A percentile compares a stretch with the other conserved stretches of the same genome.
Conservation (phyloP, 1,140 invertebrate genomes). For the Drosophila trapezifrons region DNA sequence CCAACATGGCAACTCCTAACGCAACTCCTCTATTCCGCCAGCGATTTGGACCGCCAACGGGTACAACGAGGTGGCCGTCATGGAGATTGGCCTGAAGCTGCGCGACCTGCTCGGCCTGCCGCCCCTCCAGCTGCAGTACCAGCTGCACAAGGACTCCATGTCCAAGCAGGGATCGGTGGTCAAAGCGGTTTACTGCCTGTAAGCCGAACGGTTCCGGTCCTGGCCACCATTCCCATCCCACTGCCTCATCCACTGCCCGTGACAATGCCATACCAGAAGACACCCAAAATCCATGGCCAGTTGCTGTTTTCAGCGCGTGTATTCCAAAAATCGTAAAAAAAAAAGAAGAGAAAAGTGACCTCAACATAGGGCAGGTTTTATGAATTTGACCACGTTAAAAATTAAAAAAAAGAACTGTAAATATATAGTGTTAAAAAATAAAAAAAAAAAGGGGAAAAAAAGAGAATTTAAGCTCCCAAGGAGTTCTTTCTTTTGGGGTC, state of each 20-base stretch:
- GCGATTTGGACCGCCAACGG: slow-evolving; percentile 96
- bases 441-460: not conserved
- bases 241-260: not conserved
- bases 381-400: slow-evolving; percentile 37
- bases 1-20: not conserved
- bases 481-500: slow-evolving; percentile 9
- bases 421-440: slow-evolving; percentile 6
- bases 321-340: slow-evolving; percentile 72
- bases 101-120: slow-evolving; percentile 90
- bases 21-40: slow-evolving; percentile 53
- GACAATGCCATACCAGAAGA: slow-evolving; percentile 3
- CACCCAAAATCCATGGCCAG: slow-evolving; percentile 5
- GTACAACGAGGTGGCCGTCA: slow-evolving; percentile 89
- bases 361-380: slow-evolving; percentile 21
- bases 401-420: slow-evolving; percentile 25
- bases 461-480: slow-evolving; percentile 6
- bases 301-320: slow-evolving; percentile 49
- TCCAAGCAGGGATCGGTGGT: slow-evolving; percentile 92
- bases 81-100: slow-evolving; percentile 93
- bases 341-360: slow-evolving; percentile 15
- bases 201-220: slow-evolving; percentile 75
- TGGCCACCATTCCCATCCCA: not conserved
- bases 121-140: slow-evolving; percentile 88
- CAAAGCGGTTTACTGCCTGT: slow-evolving; percentile 92
- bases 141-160: slow-evolving; percentile 94